Base-by-base conservation (phyloP, 2,113 vertebrate species). In the Lutjanus erythropterus region DNA sequence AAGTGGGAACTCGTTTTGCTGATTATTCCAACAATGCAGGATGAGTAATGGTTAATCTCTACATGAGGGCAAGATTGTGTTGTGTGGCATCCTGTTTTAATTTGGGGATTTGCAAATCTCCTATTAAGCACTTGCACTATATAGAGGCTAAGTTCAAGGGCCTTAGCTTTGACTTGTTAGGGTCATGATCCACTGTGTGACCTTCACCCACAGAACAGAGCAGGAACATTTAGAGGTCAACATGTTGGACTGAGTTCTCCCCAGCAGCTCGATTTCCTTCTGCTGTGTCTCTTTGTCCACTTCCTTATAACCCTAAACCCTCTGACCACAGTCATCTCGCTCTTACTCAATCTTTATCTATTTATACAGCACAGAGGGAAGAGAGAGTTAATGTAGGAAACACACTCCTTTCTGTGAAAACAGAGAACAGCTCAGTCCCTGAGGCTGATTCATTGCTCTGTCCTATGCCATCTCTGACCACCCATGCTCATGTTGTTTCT, bases 261-360 rank as follows among this genome's bases (percentile, higher is more conserved):
- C 56, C 19, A 46, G 69, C 67, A 68, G 71, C 53, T 81, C 49
- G 2, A 67, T 61, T 92, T 80, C 87, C 81, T 74, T 72, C 62
- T 69, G 76, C 75, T 75, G 47, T 86, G 78, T 86, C 70, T 85
- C 74, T 58, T 71, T 25, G 55, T 74, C 84, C 83, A 93, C 93
- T 95, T 95, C 94, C 94, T 91, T 86, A 49, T 83, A 66, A 78
- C 77, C 68, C 83, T 56, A 59, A 65, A 66, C 64, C 82, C 80
- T 87, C 82, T 85, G 84, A 89, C 89, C 89, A 75, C 91, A 91
- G 81, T 86, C 86, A 71, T 83, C 68, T 88, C 75, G 78, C 82
- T 94, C 90, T 95, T 94, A 93, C 93, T 94, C 93, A 95, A 95
- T 94, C 91, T 87, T 85, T 61, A 75, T 91, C 86, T 95, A 92